These are phyloP conservation scores for Stichopus chloronotus DNA, from an alignment of 35 echinoderm and acorn worm species.

Conservation along the genomic window DNA sequence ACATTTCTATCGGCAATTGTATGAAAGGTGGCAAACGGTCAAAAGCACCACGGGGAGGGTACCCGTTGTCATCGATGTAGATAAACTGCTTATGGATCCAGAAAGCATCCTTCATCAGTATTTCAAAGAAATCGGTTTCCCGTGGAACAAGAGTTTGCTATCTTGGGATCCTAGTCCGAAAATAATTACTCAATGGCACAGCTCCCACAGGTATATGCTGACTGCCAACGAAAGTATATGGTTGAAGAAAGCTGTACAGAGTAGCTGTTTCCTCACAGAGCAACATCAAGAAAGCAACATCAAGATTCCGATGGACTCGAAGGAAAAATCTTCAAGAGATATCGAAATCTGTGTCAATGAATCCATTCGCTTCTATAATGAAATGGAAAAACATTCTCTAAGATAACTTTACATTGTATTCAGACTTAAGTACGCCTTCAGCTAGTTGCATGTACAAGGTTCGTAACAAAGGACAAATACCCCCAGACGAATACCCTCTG, in stretches of 20 bases:
- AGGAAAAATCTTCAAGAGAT: neutral
- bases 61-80: neutral
- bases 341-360: neutral
- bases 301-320: neutral
- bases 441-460: neutral
- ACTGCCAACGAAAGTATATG: neutral
- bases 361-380: neutral
- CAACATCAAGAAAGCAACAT: neutral
- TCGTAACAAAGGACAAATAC: no score
- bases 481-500: neutral
- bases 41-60: neutral
- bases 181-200: neutral
- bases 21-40: neutral
- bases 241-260: neutral
- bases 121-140: neutral
- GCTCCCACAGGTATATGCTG: neutral
- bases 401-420: neutral
- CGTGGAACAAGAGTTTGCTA: neutral
- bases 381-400: neutral
- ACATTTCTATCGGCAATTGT: neutral
- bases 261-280: neutral
- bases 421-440: neutral
- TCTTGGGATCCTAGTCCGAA: neutral
- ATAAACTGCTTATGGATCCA: neutral
- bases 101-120: neutral